These are phyloP conservation scores for Agrochola litura DNA, from an alignment of 2,888 invertebrate genomes.

Conservation along the genomic window DNA sequence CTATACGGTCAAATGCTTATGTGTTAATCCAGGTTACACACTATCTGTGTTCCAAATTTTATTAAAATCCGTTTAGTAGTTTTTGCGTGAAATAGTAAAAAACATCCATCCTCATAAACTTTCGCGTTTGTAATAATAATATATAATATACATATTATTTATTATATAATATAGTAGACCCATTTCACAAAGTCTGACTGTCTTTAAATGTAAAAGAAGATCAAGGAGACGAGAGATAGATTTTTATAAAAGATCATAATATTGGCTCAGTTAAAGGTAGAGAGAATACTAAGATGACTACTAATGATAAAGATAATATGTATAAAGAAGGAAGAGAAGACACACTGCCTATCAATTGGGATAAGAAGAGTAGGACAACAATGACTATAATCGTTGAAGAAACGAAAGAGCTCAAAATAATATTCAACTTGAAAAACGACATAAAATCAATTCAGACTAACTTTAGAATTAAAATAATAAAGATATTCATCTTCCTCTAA, in stretches of 20 bases:
- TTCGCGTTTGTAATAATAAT: no score
- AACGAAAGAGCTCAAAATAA: neutral
- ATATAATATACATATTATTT: no score
- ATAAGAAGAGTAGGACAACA: neutral
- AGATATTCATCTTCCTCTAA: constrained; percentile 10
- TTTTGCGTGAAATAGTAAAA: no score
- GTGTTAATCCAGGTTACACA: no score
- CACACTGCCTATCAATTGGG: neutral
- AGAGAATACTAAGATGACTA: neutral
- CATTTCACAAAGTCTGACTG: neutral
- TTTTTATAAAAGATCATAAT: no score
- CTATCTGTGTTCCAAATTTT: no score
- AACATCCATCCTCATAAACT: no score
- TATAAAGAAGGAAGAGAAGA: neutral
- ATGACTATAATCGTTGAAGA: neutral
- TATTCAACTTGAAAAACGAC: neutral
- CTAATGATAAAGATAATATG: no score
- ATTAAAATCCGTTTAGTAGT: no score
- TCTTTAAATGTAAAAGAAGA: neutral
- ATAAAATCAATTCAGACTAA: neutral
- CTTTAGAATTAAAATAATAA: neutral
- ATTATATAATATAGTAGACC: no score
- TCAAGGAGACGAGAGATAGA: neutral
- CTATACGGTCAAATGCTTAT: no score
- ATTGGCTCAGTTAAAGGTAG: no score